Evolutionary conservation across 2,888 invertebrate species (phyloP).

Genomic region (Protonemura montana): DNA sequence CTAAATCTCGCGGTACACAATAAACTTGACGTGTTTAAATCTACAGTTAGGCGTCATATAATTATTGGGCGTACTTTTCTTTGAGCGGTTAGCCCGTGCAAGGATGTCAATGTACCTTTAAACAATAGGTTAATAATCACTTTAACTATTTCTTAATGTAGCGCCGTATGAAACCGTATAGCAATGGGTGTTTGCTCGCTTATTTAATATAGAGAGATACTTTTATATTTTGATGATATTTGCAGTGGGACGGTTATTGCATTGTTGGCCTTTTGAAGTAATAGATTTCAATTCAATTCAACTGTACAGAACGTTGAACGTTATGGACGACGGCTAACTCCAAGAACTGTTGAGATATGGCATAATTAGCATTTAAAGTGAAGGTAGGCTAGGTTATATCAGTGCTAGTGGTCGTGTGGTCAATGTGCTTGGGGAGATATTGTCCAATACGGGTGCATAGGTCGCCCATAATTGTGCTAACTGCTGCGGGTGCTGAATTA

Average conservation of each 20-base stretch:
- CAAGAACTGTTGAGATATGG: no score
- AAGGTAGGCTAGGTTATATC: no score
- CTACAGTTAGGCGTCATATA: neutral
- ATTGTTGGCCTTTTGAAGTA: neutral
- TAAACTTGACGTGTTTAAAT: neutral
- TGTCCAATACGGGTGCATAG: no score
- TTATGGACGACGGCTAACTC: no score
- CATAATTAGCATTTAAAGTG: no score
- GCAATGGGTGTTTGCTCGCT: neutral
- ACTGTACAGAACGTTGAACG: no score
- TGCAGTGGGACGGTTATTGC: neutral
- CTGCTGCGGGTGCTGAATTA: no score
- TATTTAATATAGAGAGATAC: neutral
- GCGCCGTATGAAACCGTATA: neutral
- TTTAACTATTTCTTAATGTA: neutral
- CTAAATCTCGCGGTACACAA: neutral
- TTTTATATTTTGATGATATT: neutral
- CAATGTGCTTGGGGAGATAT: no score
- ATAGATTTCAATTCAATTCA: no score
- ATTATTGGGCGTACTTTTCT: neutral
- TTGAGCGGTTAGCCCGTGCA: neutral
- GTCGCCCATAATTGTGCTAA: no score
- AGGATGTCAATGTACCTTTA: neutral
- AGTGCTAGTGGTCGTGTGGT: no score
- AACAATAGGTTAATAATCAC: neutral